Base-by-base conservation (phyloP, 2,888 invertebrate species). In the Caenorhabditis zanzibari region DNA sequence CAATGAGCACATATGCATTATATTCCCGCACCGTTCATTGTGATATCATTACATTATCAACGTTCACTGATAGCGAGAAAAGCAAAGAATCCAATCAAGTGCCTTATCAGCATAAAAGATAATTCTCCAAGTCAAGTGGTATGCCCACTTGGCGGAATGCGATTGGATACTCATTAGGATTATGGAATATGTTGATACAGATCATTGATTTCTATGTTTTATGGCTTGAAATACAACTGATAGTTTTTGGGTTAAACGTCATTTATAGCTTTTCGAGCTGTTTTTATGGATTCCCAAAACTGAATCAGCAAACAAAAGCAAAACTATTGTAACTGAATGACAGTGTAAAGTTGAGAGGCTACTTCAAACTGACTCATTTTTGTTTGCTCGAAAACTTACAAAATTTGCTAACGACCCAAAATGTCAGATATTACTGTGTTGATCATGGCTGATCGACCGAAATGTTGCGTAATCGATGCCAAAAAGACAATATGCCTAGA, bases 381-480 rank as follows among this genome's bases (percentile, higher is more conserved):
- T 76, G 44, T 76, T 76, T 76, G 76, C 49, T 32, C 68, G 56
- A 59, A 68, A 35, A 75, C 75, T 75, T 66, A 28, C 32, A 28
- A 47, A 47, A 74, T 26, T 71, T 38, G 41, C 44, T 41, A 56
- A 47, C 64, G 24, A 44, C 44, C 44, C 28, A 26, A 38, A 64
- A 26, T 41, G 44, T 16, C 24, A 56, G 24, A 32, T 19, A n/a
- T 54, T 19, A 19, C 54, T 32, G 54, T 41, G n/a, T 58, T 54
- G 56, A 56, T 66, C 28, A 38, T n/a, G 22, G 59, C 24, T 66
- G 66, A 49, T 28, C 47, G 49, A 56, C 52, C 49, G 66, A 68
- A 75, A 58, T 66, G 75, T 68, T 68, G 66, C 76, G 76, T 59
- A 76, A 76, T 76, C 47, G 58, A 76, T 68, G 76, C 68, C 59